A percentile compares a stretch with the other conserved stretches of the same genome.
Conservation (phyloP, 2,888 invertebrate genomes). For the Lepidocyrtinus sp. region DNA sequence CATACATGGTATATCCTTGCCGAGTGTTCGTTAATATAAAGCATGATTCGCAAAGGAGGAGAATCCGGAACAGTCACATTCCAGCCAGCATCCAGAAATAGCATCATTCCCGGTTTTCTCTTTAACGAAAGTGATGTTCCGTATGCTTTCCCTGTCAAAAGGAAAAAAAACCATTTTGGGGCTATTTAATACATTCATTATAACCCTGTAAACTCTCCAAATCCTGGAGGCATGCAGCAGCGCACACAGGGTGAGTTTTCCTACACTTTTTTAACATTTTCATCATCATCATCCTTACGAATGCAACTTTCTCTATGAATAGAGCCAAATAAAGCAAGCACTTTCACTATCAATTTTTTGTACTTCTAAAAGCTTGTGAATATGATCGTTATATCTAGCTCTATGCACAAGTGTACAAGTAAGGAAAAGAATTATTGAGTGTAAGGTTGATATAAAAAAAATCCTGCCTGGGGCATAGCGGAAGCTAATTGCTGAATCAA, state of each 20-base stretch:
- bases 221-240: background rate
- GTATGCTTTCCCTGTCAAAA: conserved; percentile 65
- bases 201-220: background rate
- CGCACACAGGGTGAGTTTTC: background rate
- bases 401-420: conserved; percentile 16
- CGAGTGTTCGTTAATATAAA: conserved; percentile 66
- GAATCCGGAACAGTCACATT: conserved; percentile 64
- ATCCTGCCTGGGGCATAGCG: conserved; percentile 68
- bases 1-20: conserved; percentile 68
- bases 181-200: background rate
- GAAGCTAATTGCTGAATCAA: conserved; percentile 68
- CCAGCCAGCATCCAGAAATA: conserved; percentile 67
- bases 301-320: background rate
- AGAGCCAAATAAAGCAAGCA: background rate
- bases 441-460: background rate
- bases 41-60: conserved; percentile 47
- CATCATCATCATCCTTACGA: too few species aligned
- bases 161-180: conserved; percentile 1
- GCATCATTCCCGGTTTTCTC: conserved; percentile 69
- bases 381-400: background rate
- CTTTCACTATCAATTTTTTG: background rate
- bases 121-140: conserved; percentile 68
- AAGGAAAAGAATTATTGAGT: too few species aligned
- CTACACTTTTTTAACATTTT: too few species aligned
- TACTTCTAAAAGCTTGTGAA: background rate